Conservation (phyloP, 2,797 vertebrate species). For the Trachops cirrhosus region DNA sequence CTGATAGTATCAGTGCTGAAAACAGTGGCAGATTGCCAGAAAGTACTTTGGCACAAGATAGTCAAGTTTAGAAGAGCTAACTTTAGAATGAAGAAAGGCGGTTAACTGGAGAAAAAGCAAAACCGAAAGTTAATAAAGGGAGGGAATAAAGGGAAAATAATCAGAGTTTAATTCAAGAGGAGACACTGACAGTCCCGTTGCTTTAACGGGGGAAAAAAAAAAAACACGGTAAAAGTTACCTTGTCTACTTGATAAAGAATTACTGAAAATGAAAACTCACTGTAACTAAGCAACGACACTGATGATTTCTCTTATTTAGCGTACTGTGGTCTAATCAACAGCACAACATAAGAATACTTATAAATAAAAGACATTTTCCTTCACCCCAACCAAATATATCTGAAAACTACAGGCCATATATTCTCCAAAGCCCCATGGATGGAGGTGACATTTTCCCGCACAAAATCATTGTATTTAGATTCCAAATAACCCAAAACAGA, state of each 20-base stretch:
- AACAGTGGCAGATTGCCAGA: slow-evolving; percentile 75
- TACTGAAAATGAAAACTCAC: slow-evolving; percentile 41
- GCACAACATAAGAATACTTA: slow-evolving; percentile 36
- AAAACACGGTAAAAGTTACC: neutral
- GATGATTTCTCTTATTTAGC: neutral
- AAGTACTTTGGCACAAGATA: slow-evolving; percentile 77
- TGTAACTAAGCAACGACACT: slow-evolving; percentile 39
- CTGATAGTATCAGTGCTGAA: slow-evolving; percentile 74
- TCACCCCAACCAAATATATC: neutral
- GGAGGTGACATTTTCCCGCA: neutral
- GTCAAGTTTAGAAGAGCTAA: slow-evolving; percentile 82
- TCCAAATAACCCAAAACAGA: slow-evolving; percentile 41
- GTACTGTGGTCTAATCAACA: slow-evolving; percentile 3
- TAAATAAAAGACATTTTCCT: slow-evolving; percentile 48
- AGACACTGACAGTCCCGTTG: slow-evolving; percentile 66
- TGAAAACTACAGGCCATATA: neutral
- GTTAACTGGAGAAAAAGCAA: slow-evolving; percentile 76
- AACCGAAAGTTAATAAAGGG: slow-evolving; percentile 63
- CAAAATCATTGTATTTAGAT: slow-evolving; percentile 42
- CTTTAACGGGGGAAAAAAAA: slow-evolving; percentile 78
- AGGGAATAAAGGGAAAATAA: slow-evolving; percentile 41
- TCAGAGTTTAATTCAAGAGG: slow-evolving; percentile 73
- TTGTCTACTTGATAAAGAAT: slow-evolving; percentile 65
- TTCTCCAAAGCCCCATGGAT: neutral
- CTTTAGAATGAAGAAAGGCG: slow-evolving; percentile 78